Evolutionary conservation across 2,888 invertebrate genomes (phyloP).

Genomic region (Galeopsomyia nigrocyanea): DNA sequence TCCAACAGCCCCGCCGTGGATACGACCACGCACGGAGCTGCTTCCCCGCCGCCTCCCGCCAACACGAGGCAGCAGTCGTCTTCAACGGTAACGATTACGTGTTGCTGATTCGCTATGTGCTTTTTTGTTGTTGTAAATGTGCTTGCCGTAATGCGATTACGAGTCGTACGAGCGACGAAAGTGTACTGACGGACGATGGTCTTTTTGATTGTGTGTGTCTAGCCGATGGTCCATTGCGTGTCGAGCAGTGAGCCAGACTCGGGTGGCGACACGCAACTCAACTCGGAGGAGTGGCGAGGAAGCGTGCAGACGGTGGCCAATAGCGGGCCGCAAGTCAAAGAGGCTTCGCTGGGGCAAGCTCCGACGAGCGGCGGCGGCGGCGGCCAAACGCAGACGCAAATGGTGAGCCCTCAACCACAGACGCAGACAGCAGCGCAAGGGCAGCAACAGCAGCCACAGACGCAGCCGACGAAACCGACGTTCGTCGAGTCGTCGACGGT

Average conservation of each 20-base stretch:
- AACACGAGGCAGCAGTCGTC: constrained; percentile 61
- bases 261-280: constrained; percentile 67
- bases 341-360: constrained; percentile 59
- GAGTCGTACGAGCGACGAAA: no score
- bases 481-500: constrained; percentile 67
- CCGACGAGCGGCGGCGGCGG: constrained; percentile 46
- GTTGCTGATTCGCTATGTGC: background rate
- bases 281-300: constrained; percentile 63
- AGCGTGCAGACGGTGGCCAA: constrained; percentile 29
- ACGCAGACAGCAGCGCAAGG: constrained; percentile 61
- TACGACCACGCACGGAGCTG: constrained; percentile 66
- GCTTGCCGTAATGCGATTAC: no score
- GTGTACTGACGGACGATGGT: no score
- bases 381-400: constrained; percentile 67
- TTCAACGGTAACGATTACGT: constrained; percentile 48
- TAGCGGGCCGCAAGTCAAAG: constrained; percentile 61
- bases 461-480: constrained; percentile 53
- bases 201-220: constrained; percentile 52
- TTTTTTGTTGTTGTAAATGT: no score
- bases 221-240: constrained; percentile 90
- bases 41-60: constrained; percentile 65
- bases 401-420: constrained; percentile 51
- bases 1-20: constrained; percentile 67
- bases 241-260: constrained; percentile 88
- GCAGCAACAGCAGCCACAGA: constrained; percentile 47